A percentile compares a stretch with the other conserved stretches of the same genome.
Conservation (phyloP, 2,113 vertebrate genomes). For the Bos javanicus region DNA sequence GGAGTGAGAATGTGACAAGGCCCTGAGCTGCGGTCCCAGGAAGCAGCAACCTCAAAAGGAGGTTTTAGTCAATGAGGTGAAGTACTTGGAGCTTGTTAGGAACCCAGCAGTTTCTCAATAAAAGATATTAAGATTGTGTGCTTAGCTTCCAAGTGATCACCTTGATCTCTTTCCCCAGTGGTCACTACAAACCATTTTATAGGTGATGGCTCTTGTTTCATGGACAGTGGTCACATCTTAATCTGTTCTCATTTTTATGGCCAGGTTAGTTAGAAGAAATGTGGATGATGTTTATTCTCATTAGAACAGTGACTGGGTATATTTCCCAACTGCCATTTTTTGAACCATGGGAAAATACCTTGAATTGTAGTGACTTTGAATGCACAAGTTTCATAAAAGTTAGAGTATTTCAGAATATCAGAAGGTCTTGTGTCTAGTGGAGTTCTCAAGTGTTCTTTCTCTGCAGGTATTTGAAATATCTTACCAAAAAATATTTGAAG, state of each 20-base stretch:
- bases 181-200: too few species aligned
- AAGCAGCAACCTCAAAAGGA: accelerated
- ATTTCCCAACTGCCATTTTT: neutral
- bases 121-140: too few species aligned
- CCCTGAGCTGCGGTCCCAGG: accelerated
- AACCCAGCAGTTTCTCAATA: accelerated
- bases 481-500: conserved; percentile 98
- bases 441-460: conserved; percentile 30
- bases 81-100: neutral
- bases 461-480: conserved; percentile 95
- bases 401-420: neutral
- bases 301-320: neutral
- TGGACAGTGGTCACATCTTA: neutral
- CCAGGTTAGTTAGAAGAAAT: neutral
- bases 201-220: neutral
- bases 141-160: accelerated
- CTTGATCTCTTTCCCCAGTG: accelerated
- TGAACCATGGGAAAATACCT: neutral
- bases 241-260: neutral
- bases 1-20: too few species aligned
- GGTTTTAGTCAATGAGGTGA: neutral
- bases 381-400: neutral
- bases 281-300: neutral
- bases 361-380: neutral
- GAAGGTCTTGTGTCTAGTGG: neutral